Evolutionary conservation across 2,113 vertebrate species (phyloP).

Genomic region (Boleophthalmus pectinirostris): DNA sequence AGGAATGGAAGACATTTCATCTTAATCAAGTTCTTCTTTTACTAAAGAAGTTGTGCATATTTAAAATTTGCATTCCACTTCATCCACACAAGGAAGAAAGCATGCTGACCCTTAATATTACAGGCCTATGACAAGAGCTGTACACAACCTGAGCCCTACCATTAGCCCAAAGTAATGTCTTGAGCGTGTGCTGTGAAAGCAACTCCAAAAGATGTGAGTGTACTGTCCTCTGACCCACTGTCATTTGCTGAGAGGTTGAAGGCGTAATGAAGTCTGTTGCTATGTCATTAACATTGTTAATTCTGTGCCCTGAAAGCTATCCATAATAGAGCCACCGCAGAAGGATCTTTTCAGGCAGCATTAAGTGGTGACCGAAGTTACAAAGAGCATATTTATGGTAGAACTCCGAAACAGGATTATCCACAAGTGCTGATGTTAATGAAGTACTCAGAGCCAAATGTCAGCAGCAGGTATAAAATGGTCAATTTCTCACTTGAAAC

Average conservation of each 20-base stretch:
- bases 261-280: constrained; percentile 38
- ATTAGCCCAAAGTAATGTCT: constrained; percentile 17
- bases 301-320: constrained; percentile 17
- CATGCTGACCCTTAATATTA: constrained; percentile 9
- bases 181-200: constrained; percentile 24
- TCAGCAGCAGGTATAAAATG: constrained; percentile 1
- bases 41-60: background rate
- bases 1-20: background rate
- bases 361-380: constrained; percentile 5
- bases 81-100: constrained; percentile 12
- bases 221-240: constrained; percentile 15
- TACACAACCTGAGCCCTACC: background rate
- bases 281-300: constrained; percentile 29
- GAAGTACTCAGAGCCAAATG: constrained; percentile 1
- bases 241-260: constrained; percentile 20
- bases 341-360: constrained; percentile 10
- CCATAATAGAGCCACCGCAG: constrained; percentile 3
- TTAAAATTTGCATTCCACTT: constrained; percentile 11
- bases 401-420: background rate
- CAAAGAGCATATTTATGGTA: constrained; percentile 2
- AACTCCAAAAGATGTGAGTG: constrained; percentile 18
- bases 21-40: background rate
- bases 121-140: constrained; percentile 18
- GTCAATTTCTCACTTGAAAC: background rate
- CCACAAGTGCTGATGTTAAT: constrained; percentile 5